Evolutionary conservation across 2,888 invertebrate genomes (phyloP), one percentile per base, ranked within the genome.

Genomic region (Platycheirus rosarum): DNA sequence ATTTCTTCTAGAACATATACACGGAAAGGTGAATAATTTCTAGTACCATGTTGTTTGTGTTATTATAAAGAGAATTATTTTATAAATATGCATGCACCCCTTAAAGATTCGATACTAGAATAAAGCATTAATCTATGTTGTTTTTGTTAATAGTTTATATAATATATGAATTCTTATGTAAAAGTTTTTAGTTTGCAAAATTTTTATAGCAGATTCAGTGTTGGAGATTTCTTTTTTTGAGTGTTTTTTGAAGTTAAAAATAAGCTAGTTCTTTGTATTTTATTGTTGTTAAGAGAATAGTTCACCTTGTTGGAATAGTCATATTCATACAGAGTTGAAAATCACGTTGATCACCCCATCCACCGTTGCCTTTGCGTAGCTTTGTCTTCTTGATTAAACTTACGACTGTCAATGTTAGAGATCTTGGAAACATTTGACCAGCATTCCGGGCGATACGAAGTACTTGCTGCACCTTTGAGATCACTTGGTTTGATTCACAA

Each of bases 281-380:
- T 48, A 13, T n/a, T 5, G 16, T 29, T 48, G n/a, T 49, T 29
- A 40, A 48, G 32, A 42, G 42, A 49, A 20, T 4, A 49, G 73
- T 85, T 86, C 88, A 89, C 85, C 89, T 88, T 73, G 86, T 87
- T 74, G 87, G 84, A 70, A 89, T 84, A 46, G 95, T 94, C 93
- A 95, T 94, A 85, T 94, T 94, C 42, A 94, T 91, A 91, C 97
- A 98, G 16, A 98, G 91, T 86, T 94, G 93, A 88, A 95, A 95
- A 91, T 98, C 97, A 79, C 97, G 87, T 9, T 92, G 89, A 88
- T 99, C 99, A 6, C 98, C 98, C 99, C 99, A 99, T 0, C 99
- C 99, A 0, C 99, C 99, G 88, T 99, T 99, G 0, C 97, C 97
- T 89, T 97, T 97, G 7, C 94, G 93, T 2, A 96, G 91, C 87